A percentile compares a stretch with the other conserved stretches of the same genome.
Evolutionary conservation across 2,888 invertebrate genomes (phyloP).

Genomic region (Nemurella pictetii): DNA sequence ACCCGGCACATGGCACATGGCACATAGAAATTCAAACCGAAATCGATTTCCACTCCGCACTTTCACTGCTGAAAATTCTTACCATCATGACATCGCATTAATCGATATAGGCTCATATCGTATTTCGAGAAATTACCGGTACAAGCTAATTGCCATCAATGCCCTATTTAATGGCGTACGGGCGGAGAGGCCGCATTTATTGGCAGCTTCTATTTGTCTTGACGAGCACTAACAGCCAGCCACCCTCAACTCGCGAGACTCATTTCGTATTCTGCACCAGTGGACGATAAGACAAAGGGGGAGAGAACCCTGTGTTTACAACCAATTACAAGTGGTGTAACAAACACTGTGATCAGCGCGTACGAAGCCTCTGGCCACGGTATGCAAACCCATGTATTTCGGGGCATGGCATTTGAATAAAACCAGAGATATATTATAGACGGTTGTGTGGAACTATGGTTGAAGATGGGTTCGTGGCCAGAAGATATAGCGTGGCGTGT

Average conservation of each 20-base stretch:
- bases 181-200: neutral
- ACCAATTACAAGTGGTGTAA: conserved; percentile 38
- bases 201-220: conserved; percentile 4
- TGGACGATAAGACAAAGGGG: conserved; percentile 28
- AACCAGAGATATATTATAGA: conserved; percentile 15
- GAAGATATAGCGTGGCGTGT: neutral
- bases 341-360: conserved; percentile 33
- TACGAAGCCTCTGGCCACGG: neutral
- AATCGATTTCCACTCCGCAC: neutral
- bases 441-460: neutral
- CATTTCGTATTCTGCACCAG: conserved; percentile 26
- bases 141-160: neutral
- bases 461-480: neutral
- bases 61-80: neutral
- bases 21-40: neutral
- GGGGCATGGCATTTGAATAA: conserved; percentile 19
- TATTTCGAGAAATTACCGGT: neutral
- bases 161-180: neutral
- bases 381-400: neutral
- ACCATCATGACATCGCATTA: neutral
- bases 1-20: too few relatives aligned
- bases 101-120: neutral
- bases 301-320: conserved; percentile 34
- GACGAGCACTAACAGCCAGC: neutral
- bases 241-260: neutral